Evolutionary conservation across 1,140 invertebrate species (phyloP).

Genomic region (Monomorium pharaonis): DNA sequence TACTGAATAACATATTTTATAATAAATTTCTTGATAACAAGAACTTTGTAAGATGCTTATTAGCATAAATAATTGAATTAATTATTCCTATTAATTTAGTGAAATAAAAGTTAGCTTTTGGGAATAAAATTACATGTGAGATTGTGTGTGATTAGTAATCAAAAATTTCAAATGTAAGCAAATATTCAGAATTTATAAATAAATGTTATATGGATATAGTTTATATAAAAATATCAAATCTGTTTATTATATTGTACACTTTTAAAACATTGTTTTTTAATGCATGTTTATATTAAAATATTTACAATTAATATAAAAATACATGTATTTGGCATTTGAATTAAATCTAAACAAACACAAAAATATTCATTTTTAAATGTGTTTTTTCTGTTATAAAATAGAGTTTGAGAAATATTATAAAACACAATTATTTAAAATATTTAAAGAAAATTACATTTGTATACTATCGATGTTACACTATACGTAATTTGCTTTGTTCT

Average conservation of each 20-base stretch:
- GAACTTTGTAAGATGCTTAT: background rate
- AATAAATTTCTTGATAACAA: background rate
- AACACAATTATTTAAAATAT: background rate
- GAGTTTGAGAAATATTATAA: background rate
- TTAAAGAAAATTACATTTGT: background rate
- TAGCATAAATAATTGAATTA: too few species aligned
- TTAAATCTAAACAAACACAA: background rate
- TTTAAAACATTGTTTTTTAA: background rate
- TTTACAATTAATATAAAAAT: background rate
- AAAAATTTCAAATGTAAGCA: background rate
- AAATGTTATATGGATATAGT: background rate
- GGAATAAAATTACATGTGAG: too few species aligned
- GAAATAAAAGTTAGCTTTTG: too few species aligned
- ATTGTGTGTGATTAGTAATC: background rate
- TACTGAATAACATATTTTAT: background rate
- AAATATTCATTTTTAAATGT: background rate
- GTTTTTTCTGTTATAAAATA: background rate
- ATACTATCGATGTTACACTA: background rate
- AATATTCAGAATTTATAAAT: background rate
- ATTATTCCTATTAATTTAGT: too few species aligned
- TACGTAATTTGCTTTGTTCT: background rate
- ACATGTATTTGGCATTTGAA: background rate
- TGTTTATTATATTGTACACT: background rate
- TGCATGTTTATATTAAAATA: background rate
- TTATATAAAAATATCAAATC: background rate